Conservation (phyloP, 2,797 vertebrate genomes). For the Triplophysa bombifrons region DNA sequence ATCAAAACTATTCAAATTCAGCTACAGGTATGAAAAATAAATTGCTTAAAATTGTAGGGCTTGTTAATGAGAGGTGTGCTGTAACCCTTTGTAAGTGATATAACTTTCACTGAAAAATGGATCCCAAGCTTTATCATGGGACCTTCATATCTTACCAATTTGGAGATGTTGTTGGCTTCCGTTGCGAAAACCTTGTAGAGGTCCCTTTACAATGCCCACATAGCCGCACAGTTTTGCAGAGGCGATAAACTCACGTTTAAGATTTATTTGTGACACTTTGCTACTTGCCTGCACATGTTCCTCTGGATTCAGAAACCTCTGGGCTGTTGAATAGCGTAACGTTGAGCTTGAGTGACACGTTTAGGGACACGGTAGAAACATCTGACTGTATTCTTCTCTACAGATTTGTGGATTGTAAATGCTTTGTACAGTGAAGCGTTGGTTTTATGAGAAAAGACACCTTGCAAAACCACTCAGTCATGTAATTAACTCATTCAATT, state of each 20-base stretch:
- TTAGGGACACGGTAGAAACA: background rate
- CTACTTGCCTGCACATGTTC: background rate
- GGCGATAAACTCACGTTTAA: background rate
- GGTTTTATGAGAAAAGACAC: background rate
- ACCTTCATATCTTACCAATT: too few relatives aligned
- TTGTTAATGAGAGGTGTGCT: too few relatives aligned
- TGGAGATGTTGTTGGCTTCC: too few relatives aligned
- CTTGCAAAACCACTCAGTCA: background rate
- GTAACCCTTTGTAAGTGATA: too few relatives aligned
- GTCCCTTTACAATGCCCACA: too few relatives aligned
- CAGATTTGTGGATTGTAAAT: background rate
- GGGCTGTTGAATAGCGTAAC: slow-evolving; percentile 6
- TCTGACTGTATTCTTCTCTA: background rate
- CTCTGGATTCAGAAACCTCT: background rate
- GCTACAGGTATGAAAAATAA: too few relatives aligned
- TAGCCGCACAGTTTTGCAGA: too few relatives aligned
- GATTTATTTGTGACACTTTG: background rate
- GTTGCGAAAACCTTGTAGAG: too few relatives aligned
- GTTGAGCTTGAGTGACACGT: background rate
- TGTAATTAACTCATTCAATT: background rate
- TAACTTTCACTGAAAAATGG: too few relatives aligned
- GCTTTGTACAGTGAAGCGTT: background rate
- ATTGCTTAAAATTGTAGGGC: too few relatives aligned
- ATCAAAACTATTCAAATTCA: too few relatives aligned
- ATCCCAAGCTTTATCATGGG: too few relatives aligned